Evolutionary conservation across 2,113 vertebrate genomes (phyloP).

Genomic region (Scortum barcoo): DNA sequence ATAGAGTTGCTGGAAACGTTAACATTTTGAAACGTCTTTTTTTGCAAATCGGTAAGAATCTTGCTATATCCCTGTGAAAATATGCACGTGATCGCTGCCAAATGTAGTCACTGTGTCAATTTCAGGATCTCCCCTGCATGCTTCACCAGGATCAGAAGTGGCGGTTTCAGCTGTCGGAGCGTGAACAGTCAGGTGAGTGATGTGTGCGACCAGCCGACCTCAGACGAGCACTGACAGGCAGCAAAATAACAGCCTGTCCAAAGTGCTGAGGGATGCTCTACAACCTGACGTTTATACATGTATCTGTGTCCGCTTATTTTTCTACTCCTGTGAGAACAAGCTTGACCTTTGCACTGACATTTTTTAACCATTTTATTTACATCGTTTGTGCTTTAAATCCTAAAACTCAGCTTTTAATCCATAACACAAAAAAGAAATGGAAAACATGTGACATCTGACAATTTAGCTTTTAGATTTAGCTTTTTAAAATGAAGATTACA

Average conservation of each 20-base stretch:
- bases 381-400: neutral
- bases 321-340: neutral
- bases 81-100: neutral
- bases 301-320: neutral
- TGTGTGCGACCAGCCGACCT: neutral
- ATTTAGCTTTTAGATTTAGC: neutral
- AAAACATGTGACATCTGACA: neutral
- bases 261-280: conserved; percentile 4
- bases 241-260: neutral
- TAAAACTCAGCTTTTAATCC: neutral
- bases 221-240: neutral
- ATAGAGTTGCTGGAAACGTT: neutral
- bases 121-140: neutral
- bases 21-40: neutral
- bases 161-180: neutral
- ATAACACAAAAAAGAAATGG: neutral
- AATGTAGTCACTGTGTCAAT: neutral
- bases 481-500: neutral
- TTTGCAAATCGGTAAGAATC: neutral
- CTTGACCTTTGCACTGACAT: neutral
- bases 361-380: neutral
- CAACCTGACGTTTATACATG: neutral
- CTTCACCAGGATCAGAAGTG: neutral
- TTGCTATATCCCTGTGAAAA: neutral
- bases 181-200: conserved; percentile 7